phyloP scores from a whole-genome alignment of 2,888 invertebrate genomes.

The Phyto melanocephala region DNA sequence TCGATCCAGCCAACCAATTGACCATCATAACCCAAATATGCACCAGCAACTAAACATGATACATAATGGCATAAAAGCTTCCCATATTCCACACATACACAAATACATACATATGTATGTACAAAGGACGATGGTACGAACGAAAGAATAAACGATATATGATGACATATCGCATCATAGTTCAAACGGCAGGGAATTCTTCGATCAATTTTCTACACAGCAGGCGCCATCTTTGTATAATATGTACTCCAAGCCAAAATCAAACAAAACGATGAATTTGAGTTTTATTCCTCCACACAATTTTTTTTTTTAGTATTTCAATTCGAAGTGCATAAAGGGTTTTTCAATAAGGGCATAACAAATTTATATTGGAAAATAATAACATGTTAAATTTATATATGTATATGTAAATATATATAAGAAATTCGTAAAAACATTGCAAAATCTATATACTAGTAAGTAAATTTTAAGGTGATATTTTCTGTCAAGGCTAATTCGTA shows the following conservation, averaged over 20 bases:
- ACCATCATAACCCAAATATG: background rate
- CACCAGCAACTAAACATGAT: slow-evolving; percentile 9
- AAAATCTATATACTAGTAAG: background rate
- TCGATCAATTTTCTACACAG: slow-evolving; percentile 79
- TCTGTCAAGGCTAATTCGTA: no score
- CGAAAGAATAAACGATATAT: slow-evolving; percentile 74
- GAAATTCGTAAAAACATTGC: no score
- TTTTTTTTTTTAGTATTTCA: background rate
- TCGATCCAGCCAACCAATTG: background rate
- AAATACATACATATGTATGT: background rate
- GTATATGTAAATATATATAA: no score
- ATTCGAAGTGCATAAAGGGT: slow-evolving; percentile 8
- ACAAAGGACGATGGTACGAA: background rate
- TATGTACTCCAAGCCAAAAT: slow-evolving; percentile 33
- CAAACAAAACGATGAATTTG: slow-evolving; percentile 49
- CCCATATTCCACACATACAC: slow-evolving; percentile 23
- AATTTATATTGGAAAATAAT: no score
- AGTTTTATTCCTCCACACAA: background rate
- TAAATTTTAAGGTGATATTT: no score
- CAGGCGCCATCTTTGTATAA: slow-evolving; percentile 75
- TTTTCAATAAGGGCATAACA: slow-evolving; percentile 22
- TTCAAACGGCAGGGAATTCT: slow-evolving; percentile 79
- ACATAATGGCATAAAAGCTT: slow-evolving; percentile 36
- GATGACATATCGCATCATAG: slow-evolving; percentile 80
- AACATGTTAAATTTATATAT: no score